Conservation (phyloP, 2,888 invertebrate species). For the Netelia virgata region DNA sequence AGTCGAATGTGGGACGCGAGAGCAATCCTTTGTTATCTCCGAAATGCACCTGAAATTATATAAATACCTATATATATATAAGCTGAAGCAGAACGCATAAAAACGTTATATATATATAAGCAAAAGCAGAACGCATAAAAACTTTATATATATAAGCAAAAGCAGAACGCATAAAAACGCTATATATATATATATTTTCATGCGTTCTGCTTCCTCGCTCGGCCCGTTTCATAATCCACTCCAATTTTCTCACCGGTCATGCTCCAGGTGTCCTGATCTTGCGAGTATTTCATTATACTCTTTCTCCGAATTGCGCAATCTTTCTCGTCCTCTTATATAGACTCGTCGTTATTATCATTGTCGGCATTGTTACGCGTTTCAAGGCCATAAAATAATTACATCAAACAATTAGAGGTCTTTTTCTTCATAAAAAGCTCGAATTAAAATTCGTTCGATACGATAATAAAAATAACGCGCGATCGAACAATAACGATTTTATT, state of each 20-base stretch:
- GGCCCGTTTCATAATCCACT: slow-evolving; percentile 42
- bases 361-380: slow-evolving; percentile 7
- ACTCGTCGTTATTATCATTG: neutral
- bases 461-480: neutral
- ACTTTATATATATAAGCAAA: too few relatives aligned
- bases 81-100: too few relatives aligned
- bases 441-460: neutral
- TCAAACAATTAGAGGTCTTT: too few relatives aligned
- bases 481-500: neutral
- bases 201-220: slow-evolving; percentile 8
- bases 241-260: slow-evolving; percentile 52
- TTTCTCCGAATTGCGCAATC: slow-evolving; percentile 32
- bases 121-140: too few relatives aligned
- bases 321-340: slow-evolving; percentile 15
- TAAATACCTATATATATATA: neutral
- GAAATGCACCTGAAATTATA: slow-evolving; percentile 15
- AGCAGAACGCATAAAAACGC: too few relatives aligned
- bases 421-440: neutral
- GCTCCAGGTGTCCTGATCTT: slow-evolving; percentile 35
- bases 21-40: neutral
- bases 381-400: slow-evolving; percentile 25
- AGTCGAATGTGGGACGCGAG: neutral
- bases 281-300: slow-evolving; percentile 12
- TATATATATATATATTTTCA: neutral
- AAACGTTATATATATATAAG: too few relatives aligned